Conservation (phyloP, 2,113 vertebrate species). For the Engraulis encrasicolus region DNA sequence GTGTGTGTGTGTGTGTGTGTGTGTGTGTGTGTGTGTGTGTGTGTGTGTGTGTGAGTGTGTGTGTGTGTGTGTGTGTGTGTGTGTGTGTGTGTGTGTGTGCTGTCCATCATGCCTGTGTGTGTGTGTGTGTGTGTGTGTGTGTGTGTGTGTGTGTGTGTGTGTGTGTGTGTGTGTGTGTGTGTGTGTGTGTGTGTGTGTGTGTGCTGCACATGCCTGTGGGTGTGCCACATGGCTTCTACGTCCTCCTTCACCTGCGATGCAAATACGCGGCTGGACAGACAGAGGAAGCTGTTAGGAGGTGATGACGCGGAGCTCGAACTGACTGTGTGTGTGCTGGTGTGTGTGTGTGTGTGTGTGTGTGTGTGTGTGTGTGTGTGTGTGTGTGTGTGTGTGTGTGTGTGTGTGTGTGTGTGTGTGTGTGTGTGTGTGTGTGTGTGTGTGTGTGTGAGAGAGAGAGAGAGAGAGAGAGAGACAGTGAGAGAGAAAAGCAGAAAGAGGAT, state of each 20-base stretch:
- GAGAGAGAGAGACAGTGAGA: too few species aligned
- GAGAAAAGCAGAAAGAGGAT: slow-evolving; percentile 19
- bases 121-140: background rate
- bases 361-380: background rate
- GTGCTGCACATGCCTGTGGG: too few species aligned
- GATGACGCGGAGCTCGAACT: background rate
- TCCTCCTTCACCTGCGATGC: background rate
- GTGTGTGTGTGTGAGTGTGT: background rate
- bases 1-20: too few species aligned
- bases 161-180: too few species aligned
- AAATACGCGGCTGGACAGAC: background rate
- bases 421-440: background rate
- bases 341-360: slow-evolving; percentile 5
- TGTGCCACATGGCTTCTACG: background rate
- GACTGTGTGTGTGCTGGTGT: background rate
- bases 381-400: background rate
- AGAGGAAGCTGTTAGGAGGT: background rate
- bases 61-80: background rate
- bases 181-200: too few species aligned
- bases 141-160: background rate
- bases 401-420: background rate
- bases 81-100: background rate
- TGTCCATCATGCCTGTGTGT: too few species aligned
- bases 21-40: background rate
- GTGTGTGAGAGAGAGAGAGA: background rate